These are phyloP conservation scores for Pycnonotus jocosus DNA, from an alignment of 2,113 vertebrate genomes.

Conservation along the genomic window DNA sequence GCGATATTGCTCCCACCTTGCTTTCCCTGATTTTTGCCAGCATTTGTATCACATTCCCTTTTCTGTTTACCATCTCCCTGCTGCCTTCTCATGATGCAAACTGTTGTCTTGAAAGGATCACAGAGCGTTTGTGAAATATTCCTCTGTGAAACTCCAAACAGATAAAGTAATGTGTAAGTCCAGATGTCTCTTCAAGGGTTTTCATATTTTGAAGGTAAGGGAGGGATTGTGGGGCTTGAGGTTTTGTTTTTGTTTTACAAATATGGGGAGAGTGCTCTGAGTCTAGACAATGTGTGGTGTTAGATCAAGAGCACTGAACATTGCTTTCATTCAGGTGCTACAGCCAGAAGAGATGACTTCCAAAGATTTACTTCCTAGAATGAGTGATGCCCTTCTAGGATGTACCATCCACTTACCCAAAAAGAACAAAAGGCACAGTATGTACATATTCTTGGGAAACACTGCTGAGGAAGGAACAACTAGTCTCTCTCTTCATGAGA, in stretches of 20 bases:
- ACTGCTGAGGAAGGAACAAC: slow-evolving; percentile 58
- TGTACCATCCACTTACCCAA: not conserved
- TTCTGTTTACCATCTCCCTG: not conserved
- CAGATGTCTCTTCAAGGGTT: not conserved
- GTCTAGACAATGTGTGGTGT: not conserved
- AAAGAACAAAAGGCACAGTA: slow-evolving; percentile 47
- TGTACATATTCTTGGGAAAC: slow-evolving; percentile 1
- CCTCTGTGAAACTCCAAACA: not conserved
- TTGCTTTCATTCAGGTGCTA: not conserved
- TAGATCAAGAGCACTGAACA: not conserved
- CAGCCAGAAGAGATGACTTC: slow-evolving; percentile 21
- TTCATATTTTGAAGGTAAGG: not conserved
- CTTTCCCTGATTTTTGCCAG: slow-evolving; percentile 33
- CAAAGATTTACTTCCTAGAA: not conserved
- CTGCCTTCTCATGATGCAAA: not conserved
- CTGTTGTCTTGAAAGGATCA: not conserved
- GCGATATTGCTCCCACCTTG: not conserved
- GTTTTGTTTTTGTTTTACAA: not conserved
- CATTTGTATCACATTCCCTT: not conserved
- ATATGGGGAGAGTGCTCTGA: rapidly evolving
- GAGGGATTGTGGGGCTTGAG: not conserved
- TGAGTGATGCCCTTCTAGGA: slow-evolving; percentile 12
- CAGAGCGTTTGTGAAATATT: not conserved
- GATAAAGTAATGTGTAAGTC: not conserved
- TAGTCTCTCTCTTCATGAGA: slow-evolving; percentile 27